Base-by-base conservation (phyloP, 2,888 invertebrate genomes). In the Esperia sulphurella region DNA sequence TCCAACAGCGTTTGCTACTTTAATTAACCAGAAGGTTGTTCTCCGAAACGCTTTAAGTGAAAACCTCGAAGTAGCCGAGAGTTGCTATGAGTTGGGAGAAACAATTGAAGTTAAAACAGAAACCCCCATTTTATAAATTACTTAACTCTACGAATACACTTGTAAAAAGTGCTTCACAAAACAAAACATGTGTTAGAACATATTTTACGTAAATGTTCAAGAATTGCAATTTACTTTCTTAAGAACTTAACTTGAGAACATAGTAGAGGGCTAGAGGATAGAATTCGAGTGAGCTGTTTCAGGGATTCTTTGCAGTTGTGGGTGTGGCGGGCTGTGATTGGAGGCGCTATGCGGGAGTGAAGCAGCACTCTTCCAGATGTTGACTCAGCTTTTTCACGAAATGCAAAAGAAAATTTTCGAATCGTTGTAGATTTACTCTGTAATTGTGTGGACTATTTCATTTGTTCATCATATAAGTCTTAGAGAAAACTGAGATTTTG, bases 1-100 rank as follows among this genome's bases (percentile, higher is more conserved):
- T 68, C 66, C 61, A 65, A 65, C 63, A 59, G 55, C 59, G 58
- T 71, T 71, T 70, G 65, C 68, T 70, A 67, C 65, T 74, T 74
- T 75, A 76, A 78, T 78, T 75, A 75, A 74, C 69, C 65, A 70
- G 63, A 69, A 63, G 65, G 64, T 62, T 69, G 65, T 68, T 66
- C 61, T 53, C 52, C 50, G 57, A 64, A 69, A 64, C 62, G 64
- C 68, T 69, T 62, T 62, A 67, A 65, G 59, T 58, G 56, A 64
- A 59, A 60, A 61, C 60, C 61, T 63, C 61, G 53, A 61, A 65
- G 61, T 61, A 59, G 54, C 58, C 49, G 60, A 61, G 61, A 73
- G 65, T 68, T 67, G 63, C 59, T 61, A 67, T 62, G 60, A 66
- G 64, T 64, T 65, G 2, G 2, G 21, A 21, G 58, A 68, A 65